Base-by-base conservation (phyloP, 2,888 invertebrate species). In the Eurytoma adleriae region DNA sequence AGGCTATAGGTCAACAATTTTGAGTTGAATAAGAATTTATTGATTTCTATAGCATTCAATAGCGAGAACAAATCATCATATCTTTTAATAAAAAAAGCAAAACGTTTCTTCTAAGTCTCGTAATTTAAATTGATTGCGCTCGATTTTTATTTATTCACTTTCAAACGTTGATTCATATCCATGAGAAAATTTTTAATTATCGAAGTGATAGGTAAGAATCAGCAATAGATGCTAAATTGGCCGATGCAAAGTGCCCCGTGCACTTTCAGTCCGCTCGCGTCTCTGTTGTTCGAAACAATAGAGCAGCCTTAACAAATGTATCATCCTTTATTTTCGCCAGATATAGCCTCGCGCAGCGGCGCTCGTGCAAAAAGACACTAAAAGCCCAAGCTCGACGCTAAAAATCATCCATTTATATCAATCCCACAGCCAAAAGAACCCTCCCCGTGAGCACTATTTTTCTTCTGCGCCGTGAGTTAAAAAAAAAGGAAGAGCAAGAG, bases 321-420 rank as follows among this genome's bases (percentile, higher is more conserved):
- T 61, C 61, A 61, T 27, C 20, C 71, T 57, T 71, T 61, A 71
- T 71, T 61, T 69, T 61, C 71, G 48, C 24, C 61, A 61, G 61
- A 61, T 14, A 61, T 20, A 12, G 20, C 61, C 10, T 4, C 2
- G 14, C 24, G 20, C 3, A 18, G 12, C 30, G 7, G 30, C 18
- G 13, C 12, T 12, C 16, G 24, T n/a, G 18, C 30, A 12, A 57
- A 50, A 48, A 50, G 30, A 52, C 40, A 4, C 40, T 40, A 40
- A 52, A 71, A 50, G 16, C 20, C 18, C 4, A n/a, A n/a, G 24
- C 14, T 12, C 18, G 40, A 40, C 14, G 52, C 30, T 72, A 72
- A 64, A 64, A 72, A 72, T 72, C 62, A 72, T 64, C 62, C 52
- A 72, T 72, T 72, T 64, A 64, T 64, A 72, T 72, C 62, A 72